These are phyloP conservation scores for Protosalanx chinensis DNA, from an alignment of 2,797 vertebrate species.

Conservation along the genomic window DNA sequence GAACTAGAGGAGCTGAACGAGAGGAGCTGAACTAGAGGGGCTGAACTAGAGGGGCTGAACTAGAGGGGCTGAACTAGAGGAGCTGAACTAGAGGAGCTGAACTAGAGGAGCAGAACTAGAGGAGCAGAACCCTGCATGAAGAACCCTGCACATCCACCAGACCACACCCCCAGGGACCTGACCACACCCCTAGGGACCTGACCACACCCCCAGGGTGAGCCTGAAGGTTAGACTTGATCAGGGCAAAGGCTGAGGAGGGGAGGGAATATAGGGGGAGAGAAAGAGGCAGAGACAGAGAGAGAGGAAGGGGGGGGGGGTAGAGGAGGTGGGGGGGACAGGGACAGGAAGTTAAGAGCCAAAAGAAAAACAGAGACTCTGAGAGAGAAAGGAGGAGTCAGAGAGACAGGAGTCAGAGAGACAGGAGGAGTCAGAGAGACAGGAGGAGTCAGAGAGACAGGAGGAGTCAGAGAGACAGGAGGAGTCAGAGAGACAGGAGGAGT, in stretches of 20 bases:
- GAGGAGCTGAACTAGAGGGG: no score
- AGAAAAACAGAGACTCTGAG: not conserved
- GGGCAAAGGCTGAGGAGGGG: not conserved
- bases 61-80: no score
- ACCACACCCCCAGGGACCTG: conserved; percentile 54
- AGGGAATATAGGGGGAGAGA: not conserved
- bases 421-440: no score
- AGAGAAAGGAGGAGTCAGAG: no score
- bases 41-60: no score
- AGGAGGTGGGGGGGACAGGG: not conserved
- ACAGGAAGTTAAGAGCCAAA: not conserved
- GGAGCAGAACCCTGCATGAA: conserved; percentile 35
- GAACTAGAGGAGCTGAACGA: no score
- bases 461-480: no score
- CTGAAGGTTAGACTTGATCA: conserved; percentile 55
- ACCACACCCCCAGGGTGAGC: conserved; percentile 33
- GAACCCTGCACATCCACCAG: conserved; percentile 47
- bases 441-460: no score
- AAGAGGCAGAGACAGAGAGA: not conserved
- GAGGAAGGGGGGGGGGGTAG: conserved; percentile 3
- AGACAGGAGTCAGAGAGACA: not conserved
- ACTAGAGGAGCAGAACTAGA: no score
- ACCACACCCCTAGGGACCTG: conserved; percentile 27
- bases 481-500: not conserved
- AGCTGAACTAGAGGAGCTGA: no score